A percentile compares a stretch with the other conserved stretches of the same genome.
Conservation (phyloP, 1,140 invertebrate genomes). For the Drosophila sucinea region DNA sequence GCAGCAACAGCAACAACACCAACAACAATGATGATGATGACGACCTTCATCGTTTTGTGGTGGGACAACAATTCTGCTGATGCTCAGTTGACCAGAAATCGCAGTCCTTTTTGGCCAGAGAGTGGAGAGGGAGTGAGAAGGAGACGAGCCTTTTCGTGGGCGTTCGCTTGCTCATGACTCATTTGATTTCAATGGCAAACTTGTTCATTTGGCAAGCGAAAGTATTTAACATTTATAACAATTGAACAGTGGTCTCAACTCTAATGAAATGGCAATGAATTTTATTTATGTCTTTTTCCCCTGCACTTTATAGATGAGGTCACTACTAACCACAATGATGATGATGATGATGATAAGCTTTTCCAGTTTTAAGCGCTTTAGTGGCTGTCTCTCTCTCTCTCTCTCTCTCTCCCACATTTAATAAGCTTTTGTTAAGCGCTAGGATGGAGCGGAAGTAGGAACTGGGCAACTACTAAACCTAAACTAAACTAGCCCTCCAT, state of each 20-base stretch:
- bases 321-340: background rate
- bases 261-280: conserved; percentile 9
- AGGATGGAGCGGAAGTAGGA: background rate
- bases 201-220: conserved; percentile 71
- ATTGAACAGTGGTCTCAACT: conserved; percentile 41
- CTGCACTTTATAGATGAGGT: background rate
- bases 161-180: conserved; percentile 63
- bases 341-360: conserved; percentile 52
- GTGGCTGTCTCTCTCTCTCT: conserved; percentile 14
- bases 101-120: conserved; percentile 36
- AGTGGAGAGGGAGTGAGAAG: too few relatives aligned
- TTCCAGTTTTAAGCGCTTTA: conserved; percentile 67
- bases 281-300: background rate
- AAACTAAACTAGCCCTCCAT: conserved; percentile 33
- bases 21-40: conserved; percentile 34
- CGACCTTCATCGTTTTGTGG: conserved; percentile 46
- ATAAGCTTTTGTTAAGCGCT: conserved; percentile 43
- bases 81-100: conserved; percentile 58
- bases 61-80: conserved; percentile 7
- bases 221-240: conserved; percentile 65
- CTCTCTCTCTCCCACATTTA: conserved; percentile 33
- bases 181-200: conserved; percentile 74
- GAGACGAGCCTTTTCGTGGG: conserved; percentile 23
- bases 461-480: background rate
- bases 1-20: conserved; percentile 15